These are phyloP conservation scores for Aphelenchoides fujianensis DNA, from an alignment of 1,140 invertebrate species.

Conservation along the genomic window DNA sequence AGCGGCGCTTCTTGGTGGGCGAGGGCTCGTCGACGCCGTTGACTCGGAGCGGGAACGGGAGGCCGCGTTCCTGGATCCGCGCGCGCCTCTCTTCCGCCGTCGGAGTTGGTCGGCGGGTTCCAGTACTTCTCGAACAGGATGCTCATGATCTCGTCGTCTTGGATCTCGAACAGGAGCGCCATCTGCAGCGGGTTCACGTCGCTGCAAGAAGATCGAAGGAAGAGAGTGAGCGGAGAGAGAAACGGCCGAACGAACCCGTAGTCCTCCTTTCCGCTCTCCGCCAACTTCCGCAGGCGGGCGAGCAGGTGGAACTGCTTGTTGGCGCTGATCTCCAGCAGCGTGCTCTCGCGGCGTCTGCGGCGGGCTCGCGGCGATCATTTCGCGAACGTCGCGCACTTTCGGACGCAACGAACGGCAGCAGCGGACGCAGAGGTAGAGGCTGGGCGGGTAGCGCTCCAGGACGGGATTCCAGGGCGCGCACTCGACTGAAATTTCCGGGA, in stretches of 20 bases:
- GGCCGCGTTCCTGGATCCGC: no score
- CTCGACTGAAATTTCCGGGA: constrained; percentile 26
- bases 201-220: background rate
- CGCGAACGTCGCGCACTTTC: background rate
- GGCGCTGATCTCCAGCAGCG: background rate
- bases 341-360: background rate
- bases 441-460: constrained; percentile 34
- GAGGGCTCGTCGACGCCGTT: background rate
- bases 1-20: background rate
- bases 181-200: background rate
- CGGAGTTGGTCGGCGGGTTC: no score
- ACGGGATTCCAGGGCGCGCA: constrained; percentile 44
- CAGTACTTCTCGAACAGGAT: background rate
- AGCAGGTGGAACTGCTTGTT: constrained; percentile 4
- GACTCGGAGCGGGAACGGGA: background rate
- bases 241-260: background rate
- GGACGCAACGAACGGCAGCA: constrained; percentile 46
- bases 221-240: no score
- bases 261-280: background rate
- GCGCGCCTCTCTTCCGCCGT: no score
- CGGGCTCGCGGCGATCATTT: background rate
- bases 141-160: constrained; percentile 1
- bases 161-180: constrained; percentile 2
- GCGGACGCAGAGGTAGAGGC: constrained; percentile 36
- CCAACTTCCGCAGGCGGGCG: background rate